Conservation (phyloP, 2,113 vertebrate species). For the Diphyllodes magnificus region DNA sequence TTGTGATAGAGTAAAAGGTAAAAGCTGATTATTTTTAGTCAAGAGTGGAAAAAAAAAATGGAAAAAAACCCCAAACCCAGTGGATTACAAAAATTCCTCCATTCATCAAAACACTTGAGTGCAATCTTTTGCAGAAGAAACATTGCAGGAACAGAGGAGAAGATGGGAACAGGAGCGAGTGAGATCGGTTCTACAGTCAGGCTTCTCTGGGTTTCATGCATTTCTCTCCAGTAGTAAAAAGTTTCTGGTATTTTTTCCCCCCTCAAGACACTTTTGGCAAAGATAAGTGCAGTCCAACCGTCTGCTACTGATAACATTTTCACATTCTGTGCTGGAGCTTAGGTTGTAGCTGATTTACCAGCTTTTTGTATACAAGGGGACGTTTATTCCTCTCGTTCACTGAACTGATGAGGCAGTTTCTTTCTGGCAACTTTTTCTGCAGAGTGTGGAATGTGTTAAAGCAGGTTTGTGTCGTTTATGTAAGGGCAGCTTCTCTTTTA, state of each 20-base stretch:
- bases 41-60: not conserved
- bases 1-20: not conserved
- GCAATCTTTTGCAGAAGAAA: not conserved
- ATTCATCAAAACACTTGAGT: not conserved
- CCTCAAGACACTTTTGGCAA: not conserved
- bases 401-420: not conserved
- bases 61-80: rapidly evolving
- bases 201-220: not conserved
- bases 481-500: not conserved
- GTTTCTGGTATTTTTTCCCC: not conserved
- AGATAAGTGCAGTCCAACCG: not conserved
- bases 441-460: not conserved
- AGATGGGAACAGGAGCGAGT: not conserved
- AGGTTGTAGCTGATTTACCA: not conserved
- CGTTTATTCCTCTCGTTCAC: not conserved
- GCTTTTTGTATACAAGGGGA: not conserved
- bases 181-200: not conserved
- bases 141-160: not conserved
- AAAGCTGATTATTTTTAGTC: not conserved
- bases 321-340: not conserved
- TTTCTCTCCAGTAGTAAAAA: not conserved
- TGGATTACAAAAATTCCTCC: not conserved
- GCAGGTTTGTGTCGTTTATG: not conserved
- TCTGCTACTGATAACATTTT: not conserved
- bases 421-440: not conserved